Base-by-base conservation (phyloP, 2,797 vertebrate species). In the Xiphorhynchus erythropygius region DNA sequence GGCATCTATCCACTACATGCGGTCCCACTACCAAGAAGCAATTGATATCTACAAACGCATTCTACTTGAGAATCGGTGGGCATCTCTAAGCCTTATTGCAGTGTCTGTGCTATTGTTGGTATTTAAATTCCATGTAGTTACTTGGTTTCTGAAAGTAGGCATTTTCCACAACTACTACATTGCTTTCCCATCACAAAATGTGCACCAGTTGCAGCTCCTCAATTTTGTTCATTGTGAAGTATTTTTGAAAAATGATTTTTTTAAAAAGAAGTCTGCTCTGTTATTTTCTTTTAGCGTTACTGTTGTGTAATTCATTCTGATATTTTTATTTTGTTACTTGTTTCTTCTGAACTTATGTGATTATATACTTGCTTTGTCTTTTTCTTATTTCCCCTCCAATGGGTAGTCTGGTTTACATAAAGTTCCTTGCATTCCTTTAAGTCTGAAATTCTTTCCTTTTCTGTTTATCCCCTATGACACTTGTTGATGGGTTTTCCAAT, bases 1-100 rank as follows among this genome's bases (percentile, higher is more conserved):
- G 96, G 99, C 99, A 30, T 99, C 99, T 41, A 99, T 99, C 91
- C 99, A 99, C 96, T 99, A 99, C 95, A 99, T 99, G 99, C 98
- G 99, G 37, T 99, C 99, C 30, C 99, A 99, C 97, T 99, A 99
- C 97, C 99, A 99, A 95, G 99, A 99, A 97, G 99, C 99, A 27
- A 99, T 99, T 80, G 99, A 99, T 94, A 99, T 99, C 97, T 99
- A 99, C 97, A 99, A 99, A 94, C 98, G 99, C 65, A 99, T 99
- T 90, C 97, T 99, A 32, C 97, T 99, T 63, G 98, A 99, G 91
- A 99, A 99, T 98, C 98, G 99, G 99, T 99, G 93, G 46, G 94
- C 89, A 47, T 39, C 60, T 57, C 55, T 27, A 18, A 85, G 21
- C 32, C 4, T 60, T 83, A 4, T 1, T 77, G 52, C 15, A 33